These are phyloP conservation scores for Larimichthys crocea DNA, from an alignment of 2,113 vertebrate genomes.

Conservation along the genomic window DNA sequence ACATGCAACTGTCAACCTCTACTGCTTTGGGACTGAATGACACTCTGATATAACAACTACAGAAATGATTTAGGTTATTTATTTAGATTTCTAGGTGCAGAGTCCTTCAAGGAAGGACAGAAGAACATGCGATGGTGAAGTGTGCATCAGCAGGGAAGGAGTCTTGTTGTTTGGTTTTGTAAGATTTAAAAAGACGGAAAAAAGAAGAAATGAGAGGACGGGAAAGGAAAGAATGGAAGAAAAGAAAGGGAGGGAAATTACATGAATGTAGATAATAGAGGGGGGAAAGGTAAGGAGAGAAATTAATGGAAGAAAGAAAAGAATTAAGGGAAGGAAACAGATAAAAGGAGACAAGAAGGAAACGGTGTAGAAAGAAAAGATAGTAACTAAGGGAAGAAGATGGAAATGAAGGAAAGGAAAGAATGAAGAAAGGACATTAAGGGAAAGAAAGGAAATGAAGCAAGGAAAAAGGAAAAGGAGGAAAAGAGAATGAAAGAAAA, in stretches of 20 bases:
- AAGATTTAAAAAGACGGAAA: not conserved
- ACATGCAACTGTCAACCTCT: conserved; percentile 3
- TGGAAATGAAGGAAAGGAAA: no score
- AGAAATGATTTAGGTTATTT: no score
- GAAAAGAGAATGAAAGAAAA: no score
- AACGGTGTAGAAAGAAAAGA: not conserved
- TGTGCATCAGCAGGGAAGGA: not conserved
- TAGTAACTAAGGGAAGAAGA: no score
- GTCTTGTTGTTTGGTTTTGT: not conserved
- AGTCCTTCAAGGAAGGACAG: not conserved
- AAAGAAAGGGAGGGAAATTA: not conserved
- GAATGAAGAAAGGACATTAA: no score
- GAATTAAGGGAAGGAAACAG: not conserved
- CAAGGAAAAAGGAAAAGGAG: no score
- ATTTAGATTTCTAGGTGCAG: not conserved
- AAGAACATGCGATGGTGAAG: not conserved
- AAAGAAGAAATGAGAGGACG: not conserved
- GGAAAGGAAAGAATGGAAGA: not conserved
- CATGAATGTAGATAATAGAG: no score
- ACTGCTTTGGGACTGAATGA: not conserved
- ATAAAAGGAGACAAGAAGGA: not conserved
- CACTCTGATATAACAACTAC: not conserved
- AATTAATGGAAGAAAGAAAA: not conserved
- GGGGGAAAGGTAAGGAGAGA: not conserved
- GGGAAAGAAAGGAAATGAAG: no score